Conservation (phyloP, 2,888 invertebrate genomes). For the Lacanobia wlatinum region DNA sequence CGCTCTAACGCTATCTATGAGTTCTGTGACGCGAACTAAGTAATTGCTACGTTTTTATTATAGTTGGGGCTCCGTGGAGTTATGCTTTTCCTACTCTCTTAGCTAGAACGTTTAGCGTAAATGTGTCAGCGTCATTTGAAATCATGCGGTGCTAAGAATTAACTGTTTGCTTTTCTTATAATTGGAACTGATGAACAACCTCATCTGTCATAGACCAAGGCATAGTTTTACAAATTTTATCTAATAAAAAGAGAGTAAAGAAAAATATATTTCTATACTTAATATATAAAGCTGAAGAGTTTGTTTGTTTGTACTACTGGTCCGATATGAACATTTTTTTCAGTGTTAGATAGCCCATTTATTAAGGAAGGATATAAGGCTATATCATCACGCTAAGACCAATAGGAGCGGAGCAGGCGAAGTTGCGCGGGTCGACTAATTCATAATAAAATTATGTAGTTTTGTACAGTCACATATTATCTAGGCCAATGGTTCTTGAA, state of each 20-base stretch:
- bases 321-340: too few species aligned
- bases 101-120: conserved; percentile 47
- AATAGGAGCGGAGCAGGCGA: too few species aligned
- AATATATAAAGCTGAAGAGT: too few species aligned
- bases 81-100: conserved; percentile 46
- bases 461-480: not conserved
- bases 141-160: conserved; percentile 19
- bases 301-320: too few species aligned
- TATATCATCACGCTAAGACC: too few species aligned
- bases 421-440: too few species aligned
- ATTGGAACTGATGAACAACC: not conserved
- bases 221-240: not conserved
- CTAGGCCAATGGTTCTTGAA: not conserved
- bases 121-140: conserved; percentile 48
- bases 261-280: too few species aligned
- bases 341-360: too few species aligned
- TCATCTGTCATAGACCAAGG: too few species aligned
- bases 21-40: conserved; percentile 53
- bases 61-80: conserved; percentile 32
- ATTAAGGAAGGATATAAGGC: too few species aligned
- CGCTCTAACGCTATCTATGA: conserved; percentile 59
- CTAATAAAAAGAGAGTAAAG: too few species aligned
- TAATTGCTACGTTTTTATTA: conserved; percentile 57
- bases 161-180: conserved; percentile 18
- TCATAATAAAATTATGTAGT: not conserved